phyloP scores from a whole-genome alignment of 2,113 vertebrate species.

The Petromus typicus region DNA sequence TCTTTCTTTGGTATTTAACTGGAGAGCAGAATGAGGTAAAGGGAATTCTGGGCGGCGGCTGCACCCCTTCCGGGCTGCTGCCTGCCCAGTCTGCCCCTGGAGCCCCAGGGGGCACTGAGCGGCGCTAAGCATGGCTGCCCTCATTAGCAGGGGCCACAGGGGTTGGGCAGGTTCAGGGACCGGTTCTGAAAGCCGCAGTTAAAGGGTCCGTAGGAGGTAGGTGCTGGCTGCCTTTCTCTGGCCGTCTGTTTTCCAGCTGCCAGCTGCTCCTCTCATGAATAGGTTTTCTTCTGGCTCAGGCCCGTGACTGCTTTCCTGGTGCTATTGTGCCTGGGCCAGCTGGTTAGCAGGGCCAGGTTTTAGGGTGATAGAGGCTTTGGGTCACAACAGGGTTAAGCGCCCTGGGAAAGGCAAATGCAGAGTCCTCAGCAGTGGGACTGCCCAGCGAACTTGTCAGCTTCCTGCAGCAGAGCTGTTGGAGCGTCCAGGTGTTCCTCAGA shows the following conservation, averaged over 20 bases:
- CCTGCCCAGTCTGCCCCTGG: not conserved
- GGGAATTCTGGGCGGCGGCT: not conserved
- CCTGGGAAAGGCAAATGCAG: slow-evolving; percentile 46
- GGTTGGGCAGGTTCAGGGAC: not conserved
- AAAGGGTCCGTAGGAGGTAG: slow-evolving; percentile 46
- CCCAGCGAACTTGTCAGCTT: too few species aligned
- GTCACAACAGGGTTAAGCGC: slow-evolving; percentile 37
- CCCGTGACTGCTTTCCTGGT: slow-evolving; percentile 38
- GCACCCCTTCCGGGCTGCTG: slow-evolving; percentile 39
- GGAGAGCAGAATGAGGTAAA: not conserved
- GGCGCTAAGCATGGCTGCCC: not conserved
- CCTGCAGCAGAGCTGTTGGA: too few species aligned
- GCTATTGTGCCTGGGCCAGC: slow-evolving; percentile 69
- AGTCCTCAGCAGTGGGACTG: not conserved
- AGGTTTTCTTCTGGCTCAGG: slow-evolving; percentile 69
- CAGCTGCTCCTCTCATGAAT: slow-evolving; percentile 71
- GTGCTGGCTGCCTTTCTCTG: slow-evolving; percentile 9
- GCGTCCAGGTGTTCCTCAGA: not conserved
- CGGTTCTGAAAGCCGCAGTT: slow-evolving; percentile 30
- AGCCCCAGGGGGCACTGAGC: not conserved
- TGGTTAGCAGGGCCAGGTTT: slow-evolving; percentile 60
- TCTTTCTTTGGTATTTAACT: not conserved
- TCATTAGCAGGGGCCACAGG: not conserved
- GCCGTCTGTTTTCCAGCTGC: slow-evolving; percentile 62
- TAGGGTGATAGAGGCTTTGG: slow-evolving; percentile 49